A percentile compares a stretch with the other conserved stretches of the same genome.
These are phyloP conservation scores for Bucco capensis DNA, from an alignment of 2,113 vertebrate species.

Conservation along the genomic window DNA sequence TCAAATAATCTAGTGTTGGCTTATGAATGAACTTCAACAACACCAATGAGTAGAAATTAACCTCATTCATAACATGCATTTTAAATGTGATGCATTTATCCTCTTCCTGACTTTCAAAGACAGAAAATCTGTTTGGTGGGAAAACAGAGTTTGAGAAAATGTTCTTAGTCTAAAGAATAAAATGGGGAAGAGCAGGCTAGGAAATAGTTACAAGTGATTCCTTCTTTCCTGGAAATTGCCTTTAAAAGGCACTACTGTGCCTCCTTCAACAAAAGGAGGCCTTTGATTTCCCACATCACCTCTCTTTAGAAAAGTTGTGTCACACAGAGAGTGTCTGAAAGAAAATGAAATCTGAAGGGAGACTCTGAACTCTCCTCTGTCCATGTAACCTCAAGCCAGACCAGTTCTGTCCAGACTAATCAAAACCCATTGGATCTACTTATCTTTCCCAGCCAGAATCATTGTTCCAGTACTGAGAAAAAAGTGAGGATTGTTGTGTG, in stretches of 20 bases:
- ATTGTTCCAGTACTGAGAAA: conserved; percentile 4
- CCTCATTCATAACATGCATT: background rate
- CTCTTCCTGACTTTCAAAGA: background rate
- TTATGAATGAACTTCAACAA: background rate
- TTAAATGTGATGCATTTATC: background rate
- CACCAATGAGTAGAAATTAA: background rate
- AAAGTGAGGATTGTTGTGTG: background rate
- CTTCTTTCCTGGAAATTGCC: background rate
- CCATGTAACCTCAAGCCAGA: background rate
- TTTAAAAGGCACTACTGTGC: background rate
- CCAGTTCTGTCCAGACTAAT: background rate
- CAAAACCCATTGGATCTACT: background rate
- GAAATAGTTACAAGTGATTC: background rate
- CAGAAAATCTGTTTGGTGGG: background rate
- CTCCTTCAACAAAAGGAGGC: background rate
- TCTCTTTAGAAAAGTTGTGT: background rate
- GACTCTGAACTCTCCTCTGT: background rate
- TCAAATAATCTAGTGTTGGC: background rate
- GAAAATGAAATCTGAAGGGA: background rate
- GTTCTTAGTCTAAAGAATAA: background rate
- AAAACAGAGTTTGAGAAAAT: background rate
- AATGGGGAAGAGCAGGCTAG: background rate
- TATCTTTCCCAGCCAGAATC: background rate
- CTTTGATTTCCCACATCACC: background rate
- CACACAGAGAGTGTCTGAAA: background rate